phyloP scores from a whole-genome alignment of 2,797 vertebrate genomes.

The Rousettus madagascariensis region DNA sequence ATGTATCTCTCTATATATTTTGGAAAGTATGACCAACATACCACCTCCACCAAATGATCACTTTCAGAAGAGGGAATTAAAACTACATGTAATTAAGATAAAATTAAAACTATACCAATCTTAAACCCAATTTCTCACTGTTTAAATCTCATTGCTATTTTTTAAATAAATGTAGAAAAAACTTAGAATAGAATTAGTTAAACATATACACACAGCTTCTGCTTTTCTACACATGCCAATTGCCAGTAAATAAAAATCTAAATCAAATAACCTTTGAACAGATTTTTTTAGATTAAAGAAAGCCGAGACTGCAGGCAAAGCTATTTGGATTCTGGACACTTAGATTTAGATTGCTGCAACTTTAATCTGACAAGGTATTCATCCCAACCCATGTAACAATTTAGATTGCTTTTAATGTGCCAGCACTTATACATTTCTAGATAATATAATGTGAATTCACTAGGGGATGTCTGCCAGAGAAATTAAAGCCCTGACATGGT shows the following conservation, averaged over 20 bases:
- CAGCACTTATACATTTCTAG: constrained; percentile 7
- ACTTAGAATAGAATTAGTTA: not conserved
- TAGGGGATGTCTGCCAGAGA: not conserved
- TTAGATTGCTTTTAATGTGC: constrained; percentile 48
- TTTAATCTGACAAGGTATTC: constrained; percentile 36
- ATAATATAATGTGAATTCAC: not conserved
- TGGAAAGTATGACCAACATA: not conserved
- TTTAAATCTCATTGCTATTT: not conserved
- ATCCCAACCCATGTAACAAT: constrained; percentile 33
- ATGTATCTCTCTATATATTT: not conserved
- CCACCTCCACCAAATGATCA: not conserved
- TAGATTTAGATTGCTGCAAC: constrained; percentile 1
- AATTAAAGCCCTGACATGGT: not conserved
- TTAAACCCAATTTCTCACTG: not conserved
- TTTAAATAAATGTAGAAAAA: not conserved
- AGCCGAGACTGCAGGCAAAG: not conserved
- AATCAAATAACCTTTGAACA: not conserved
- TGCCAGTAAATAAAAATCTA: constrained; percentile 21
- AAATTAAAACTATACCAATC: not conserved
- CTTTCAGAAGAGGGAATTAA: constrained; percentile 41
- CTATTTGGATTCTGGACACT: constrained; percentile 33
- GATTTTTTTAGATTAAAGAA: constrained; percentile 55
- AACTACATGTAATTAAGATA: not conserved
- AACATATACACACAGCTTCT: not conserved
- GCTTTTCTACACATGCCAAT: not conserved